A percentile compares a stretch with the other conserved stretches of the same genome.
Evolutionary conservation across 2,888 invertebrate genomes (phyloP).

Genomic region (Synanthedon tipuliformis): DNA sequence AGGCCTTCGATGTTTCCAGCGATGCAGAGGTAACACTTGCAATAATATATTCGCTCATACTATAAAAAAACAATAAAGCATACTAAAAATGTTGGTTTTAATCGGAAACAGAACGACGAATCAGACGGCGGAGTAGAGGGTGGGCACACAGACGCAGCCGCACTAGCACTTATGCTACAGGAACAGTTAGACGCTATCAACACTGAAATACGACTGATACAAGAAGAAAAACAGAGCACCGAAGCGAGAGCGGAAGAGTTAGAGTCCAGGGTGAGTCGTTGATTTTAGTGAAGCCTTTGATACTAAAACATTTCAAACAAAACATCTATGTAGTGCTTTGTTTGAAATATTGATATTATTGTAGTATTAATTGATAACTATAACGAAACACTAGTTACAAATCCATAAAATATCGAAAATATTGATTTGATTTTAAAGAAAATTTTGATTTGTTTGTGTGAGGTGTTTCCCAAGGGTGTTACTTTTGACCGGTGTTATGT

Average conservation of each 20-base stretch:
- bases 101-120: conserved; percentile 41
- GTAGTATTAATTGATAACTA: too few species aligned
- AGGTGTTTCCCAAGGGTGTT: neutral
- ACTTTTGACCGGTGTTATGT: neutral
- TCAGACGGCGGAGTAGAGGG: conserved; percentile 58
- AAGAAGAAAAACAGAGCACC: conserved; percentile 97
- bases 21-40: conserved; percentile 75
- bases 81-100: neutral
- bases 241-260: conserved; percentile 97
- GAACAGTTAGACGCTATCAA: conserved; percentile 99
- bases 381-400: too few species aligned
- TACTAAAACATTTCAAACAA: too few species aligned
- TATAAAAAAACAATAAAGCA: neutral
- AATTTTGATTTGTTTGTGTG: neutral
- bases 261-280: conserved; percentile 79
- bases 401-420: too few species aligned
- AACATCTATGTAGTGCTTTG: too few species aligned
- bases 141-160: conserved; percentile 93
- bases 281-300: too few species aligned
- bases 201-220: conserved; percentile 91
- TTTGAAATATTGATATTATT: too few species aligned
- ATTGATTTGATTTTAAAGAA: neutral
- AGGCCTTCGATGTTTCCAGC: conserved; percentile 90
- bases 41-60: neutral
- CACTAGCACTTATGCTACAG: conserved; percentile 97